Percentiles rank a stretch among this genome's conserved stretches.
phyloP scores from a whole-genome alignment of 2,113 vertebrate species.

The Elephas maximus region DNA sequence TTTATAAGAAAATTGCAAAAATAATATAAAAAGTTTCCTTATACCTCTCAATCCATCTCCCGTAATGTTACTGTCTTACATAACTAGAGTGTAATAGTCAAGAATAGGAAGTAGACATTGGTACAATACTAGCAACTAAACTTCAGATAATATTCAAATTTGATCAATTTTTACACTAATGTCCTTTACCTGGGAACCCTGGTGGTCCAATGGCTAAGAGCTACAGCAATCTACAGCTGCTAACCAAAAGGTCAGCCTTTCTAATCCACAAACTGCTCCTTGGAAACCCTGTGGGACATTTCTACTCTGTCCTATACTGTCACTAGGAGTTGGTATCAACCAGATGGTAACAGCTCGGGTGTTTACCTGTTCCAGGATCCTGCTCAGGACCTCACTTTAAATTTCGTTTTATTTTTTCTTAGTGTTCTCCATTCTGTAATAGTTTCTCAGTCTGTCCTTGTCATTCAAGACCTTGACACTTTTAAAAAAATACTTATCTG shows the following conservation, averaged over 20 bases:
- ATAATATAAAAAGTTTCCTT: background rate
- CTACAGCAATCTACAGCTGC: too few species aligned
- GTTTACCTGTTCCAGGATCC: background rate
- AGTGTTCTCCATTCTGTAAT: background rate
- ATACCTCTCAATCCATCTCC: background rate
- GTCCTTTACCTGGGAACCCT: too few species aligned
- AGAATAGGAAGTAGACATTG: background rate
- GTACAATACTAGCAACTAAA: background rate
- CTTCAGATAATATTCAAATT: background rate
- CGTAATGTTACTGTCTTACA: background rate
- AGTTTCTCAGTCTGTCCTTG: background rate
- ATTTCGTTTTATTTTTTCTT: background rate
- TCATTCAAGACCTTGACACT: background rate
- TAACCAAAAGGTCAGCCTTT: too few species aligned
- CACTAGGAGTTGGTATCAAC: too few species aligned
- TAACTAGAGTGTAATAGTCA: background rate
- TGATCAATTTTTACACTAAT: background rate
- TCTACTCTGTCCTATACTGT: too few species aligned
- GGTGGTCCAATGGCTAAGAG: too few species aligned
- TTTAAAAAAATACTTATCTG: background rate
- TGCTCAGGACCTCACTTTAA: background rate
- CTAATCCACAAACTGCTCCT: too few species aligned
- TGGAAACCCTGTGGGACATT: too few species aligned
- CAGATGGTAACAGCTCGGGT: too few species aligned
- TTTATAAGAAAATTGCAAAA: background rate